A percentile compares a stretch with the other conserved stretches of the same genome.
Conservation (phyloP, 2,888 invertebrate genomes). For the Zaprionus lineosus region DNA sequence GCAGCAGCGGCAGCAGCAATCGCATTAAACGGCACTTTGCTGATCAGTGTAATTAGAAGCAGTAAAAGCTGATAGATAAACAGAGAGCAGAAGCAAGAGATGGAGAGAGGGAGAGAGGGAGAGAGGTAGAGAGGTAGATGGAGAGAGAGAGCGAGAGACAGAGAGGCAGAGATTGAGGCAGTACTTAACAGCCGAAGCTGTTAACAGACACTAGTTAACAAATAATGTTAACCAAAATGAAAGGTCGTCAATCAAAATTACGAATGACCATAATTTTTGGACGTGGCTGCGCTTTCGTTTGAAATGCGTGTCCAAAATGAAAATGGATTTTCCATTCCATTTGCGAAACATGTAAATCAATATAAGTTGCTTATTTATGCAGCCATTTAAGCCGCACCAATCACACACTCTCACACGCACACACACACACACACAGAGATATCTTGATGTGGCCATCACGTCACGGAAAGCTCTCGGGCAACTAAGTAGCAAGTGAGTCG, state of each 20-base stretch:
- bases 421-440: constrained; percentile 4
- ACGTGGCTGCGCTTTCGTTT: constrained; percentile 57
- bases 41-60: constrained; percentile 65
- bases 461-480: constrained; percentile 58
- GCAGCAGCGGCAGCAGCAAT: constrained; percentile 12
- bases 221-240: constrained; percentile 5
- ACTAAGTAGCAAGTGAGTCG: constrained; percentile 35
- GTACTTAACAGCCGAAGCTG: constrained; percentile 16
- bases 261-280: constrained; percentile 36
- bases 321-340: constrained; percentile 29
- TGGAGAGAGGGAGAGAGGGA: constrained; percentile 5
- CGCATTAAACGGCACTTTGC: constrained; percentile 68
- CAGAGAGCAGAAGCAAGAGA: neutral
- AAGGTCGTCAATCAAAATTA: constrained; percentile 43
- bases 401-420: constrained; percentile 39
- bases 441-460: constrained; percentile 54
- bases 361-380: constrained; percentile 55
- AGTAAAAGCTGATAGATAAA: constrained; percentile 21
- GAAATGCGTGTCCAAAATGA: constrained; percentile 46
- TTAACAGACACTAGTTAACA: constrained; percentile 8
- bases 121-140: constrained; percentile 4
- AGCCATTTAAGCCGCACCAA: constrained; percentile 63
- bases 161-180: neutral
- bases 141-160: constrained; percentile 1
- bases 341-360: constrained; percentile 47